Evolutionary conservation across 1,140 invertebrate species (phyloP), one percentile per base, ranked within the genome.

Genomic region (Leucophenga varia): DNA sequence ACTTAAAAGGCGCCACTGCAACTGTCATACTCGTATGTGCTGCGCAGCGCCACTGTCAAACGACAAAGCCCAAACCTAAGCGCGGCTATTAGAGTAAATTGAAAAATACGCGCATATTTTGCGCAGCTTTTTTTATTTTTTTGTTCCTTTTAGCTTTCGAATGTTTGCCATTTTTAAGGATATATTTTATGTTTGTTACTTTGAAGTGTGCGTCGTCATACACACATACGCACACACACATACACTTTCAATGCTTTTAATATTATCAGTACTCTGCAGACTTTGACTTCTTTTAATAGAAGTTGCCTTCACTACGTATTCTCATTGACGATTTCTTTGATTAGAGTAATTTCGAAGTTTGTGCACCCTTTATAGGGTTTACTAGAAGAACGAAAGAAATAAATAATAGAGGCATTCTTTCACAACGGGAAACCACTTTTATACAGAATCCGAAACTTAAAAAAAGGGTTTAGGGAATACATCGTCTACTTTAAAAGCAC

Each of bases 191-290:
- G 64, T 55, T 68, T 67, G 63, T 57, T 58, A 59, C 63, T 67
- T 65, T 61, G 63, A 67, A 65, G 63, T 63, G 49, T 35, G 50
- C 47, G 39, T 55, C 17, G 48, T 55, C 50, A 57, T 50, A 55
- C 52, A 42, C 32, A 43, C 46, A 39, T 16, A 47, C 21, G 19
- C 18, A 28, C 31, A 52, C 42, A 45, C 45, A 43, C 34, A 41
- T 61, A 57, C 59, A 61, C 55, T 67, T 57, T 59, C 6, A 12
- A 28, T 6, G 41, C 35, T 43, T 43, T 40, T 38, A 42, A 41
- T 59, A 63, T 67, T 67, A 67, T 67, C 63, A 67, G 63, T 64
- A 57, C 57, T 50, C 51, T 59, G 51, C 63, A 67, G 63, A 57
- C 59, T 56, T 63, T 57, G 55, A 46, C 39, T 43, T 35, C 35